Evolutionary conservation across 2,797 vertebrate genomes (phyloP), one percentile per base, ranked within the genome.

Genomic region (Poecilia velifera): DNA sequence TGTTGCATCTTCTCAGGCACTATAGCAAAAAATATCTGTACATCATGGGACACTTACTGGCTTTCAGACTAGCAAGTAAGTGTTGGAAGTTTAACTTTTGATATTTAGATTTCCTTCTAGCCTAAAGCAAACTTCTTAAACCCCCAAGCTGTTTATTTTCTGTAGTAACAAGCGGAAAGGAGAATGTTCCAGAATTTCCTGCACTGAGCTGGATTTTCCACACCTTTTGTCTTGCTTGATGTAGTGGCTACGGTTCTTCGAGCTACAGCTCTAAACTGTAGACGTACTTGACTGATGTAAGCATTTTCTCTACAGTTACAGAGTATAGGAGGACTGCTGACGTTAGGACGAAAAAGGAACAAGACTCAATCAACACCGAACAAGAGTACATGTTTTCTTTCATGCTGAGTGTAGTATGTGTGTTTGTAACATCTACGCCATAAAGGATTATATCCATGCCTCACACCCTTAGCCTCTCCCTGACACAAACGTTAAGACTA

Each of bases 81-180:
- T 14, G 10, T 31, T 31, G 55, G 12, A 28, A 28, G 55, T 14
- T 10, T 80, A 86, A 82, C 73, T 74, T 49, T 72, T 87, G 64
- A 89, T 90, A 78, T 77, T 80, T 75, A 86, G 81, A 90, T 76
- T 64, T 47, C 70, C 72, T 51, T 66, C 68, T 66, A 80, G 74
- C 73, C 74, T 76, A 77, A 49, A 82, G 70, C 70, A 62, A 78
- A 49, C 25, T n/a, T 81, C 79, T 47, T 70, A 82, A 2, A 1
- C 16, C 62, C 62, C 53, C 76, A 43, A 72, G 72, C 84, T 78
- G 73, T 49, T 53, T 76, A 77, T 75, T 72, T 59, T 59, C 74
- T 57, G 74, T 45, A 49, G 74, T 53, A 51, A 76, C 13, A 36
- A 68, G 39, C 45, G 39, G 46, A 28, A 64, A 20, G 76, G 72